Evolutionary conservation across 2,113 vertebrate genomes (phyloP), one percentile per base, ranked within the genome.

Genomic region (Cochlearius cochlearius): DNA sequence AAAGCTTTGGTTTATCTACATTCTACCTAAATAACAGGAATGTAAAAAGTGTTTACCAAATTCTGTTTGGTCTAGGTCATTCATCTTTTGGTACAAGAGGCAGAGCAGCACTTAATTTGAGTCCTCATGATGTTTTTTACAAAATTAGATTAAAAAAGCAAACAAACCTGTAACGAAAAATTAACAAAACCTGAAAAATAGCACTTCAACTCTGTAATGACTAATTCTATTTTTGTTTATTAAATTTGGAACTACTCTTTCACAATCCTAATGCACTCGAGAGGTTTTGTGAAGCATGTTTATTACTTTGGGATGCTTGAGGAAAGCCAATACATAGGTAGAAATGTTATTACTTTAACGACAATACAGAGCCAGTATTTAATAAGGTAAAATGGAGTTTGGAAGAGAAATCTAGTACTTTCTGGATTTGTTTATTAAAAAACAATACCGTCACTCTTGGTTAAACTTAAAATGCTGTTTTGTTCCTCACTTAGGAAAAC

Each of bases 401-500:
- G 27, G 18, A 66, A 69, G 20, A 52, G 3, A 72, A 67, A 20
- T 78, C 26, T 64, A 80, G 7, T 22, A 11, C 11, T 75, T 52
- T 23, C 19, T 91, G 9, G 14, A 5, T 73, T 82, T 47, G 11
- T 55, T 77, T 86, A 32, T 63, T 94, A 58, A 91, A 86, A 76
- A n/a, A 25, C 41, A 43, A 25, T 55, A 5, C 22, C n/a, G 17
- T 69, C 30, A 36, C 11, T 67, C 43, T 56, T 92, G 26, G 4
- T 86, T 53, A 47, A 94, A 64, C n/a, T 77, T 50, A 68, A 76
- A 59, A 68, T 45, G 41, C 19, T 91, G 23, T 20, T 87, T 73
- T 74, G 50, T 96, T 95, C 68, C 50, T 59, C 91, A 83, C 91
- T 22, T 89, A 99, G 99, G 99, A 99, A 97, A 99, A 99, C 93